Percentiles rank a stretch among this genome's conserved stretches.
Evolutionary conservation across 2,797 vertebrate species (phyloP).

Genomic region (Sphenopsis melanotis): DNA sequence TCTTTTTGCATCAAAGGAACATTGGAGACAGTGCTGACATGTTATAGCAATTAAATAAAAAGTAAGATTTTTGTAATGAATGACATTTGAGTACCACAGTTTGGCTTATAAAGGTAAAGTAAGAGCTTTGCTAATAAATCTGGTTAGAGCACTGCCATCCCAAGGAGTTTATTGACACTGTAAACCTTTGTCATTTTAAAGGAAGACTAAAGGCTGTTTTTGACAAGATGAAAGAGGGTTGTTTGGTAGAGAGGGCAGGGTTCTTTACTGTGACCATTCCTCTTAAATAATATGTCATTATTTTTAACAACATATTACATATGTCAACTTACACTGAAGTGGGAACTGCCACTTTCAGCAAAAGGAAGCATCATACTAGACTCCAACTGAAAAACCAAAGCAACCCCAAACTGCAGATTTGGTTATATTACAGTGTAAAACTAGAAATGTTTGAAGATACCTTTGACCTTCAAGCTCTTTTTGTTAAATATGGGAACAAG

Average conservation of each 20-base stretch:
- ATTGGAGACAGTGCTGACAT: background rate
- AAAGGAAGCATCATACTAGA: background rate
- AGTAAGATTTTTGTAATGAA: constrained; percentile 41
- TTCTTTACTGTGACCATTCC: background rate
- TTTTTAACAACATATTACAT: background rate
- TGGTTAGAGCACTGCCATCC: background rate
- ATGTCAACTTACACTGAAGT: background rate
- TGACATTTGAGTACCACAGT: background rate
- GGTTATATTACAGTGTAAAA: background rate
- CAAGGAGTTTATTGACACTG: background rate
- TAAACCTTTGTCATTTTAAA: background rate
- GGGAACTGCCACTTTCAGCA: background rate
- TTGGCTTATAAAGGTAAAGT: background rate
- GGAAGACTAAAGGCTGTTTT: background rate
- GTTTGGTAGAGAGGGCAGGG: background rate
- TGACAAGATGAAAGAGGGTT: background rate
- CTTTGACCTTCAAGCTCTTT: constrained; percentile 11
- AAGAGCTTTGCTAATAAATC: background rate
- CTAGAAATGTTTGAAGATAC: background rate
- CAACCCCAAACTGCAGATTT: background rate
- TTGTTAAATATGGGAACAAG: background rate
- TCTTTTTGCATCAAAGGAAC: background rate
- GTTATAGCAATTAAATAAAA: constrained; percentile 46
- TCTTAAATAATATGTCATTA: background rate
- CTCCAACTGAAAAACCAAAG: background rate